Base-by-base conservation (phyloP, 2,113 vertebrate species). In the Anoplopoma fimbria region DNA sequence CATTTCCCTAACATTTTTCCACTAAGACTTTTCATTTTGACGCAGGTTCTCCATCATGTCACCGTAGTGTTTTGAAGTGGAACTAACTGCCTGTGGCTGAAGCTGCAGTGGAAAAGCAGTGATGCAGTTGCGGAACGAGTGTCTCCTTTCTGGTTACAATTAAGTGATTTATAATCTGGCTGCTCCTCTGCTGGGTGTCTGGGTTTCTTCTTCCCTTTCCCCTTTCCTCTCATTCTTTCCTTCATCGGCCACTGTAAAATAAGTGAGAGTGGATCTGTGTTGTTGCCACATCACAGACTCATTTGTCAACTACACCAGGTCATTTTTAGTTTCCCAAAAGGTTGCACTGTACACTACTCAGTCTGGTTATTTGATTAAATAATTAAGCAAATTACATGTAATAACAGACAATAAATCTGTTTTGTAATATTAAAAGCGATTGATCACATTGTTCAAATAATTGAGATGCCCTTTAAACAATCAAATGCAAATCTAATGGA, bases 121-220 rank as follows among this genome's bases (percentile, higher is more conserved):
- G 45, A 73, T 69, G 70, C 72, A 25, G 76, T 27, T 84, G 62
- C 69, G 81, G 69, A 25, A 74, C 31, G 71, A 51, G 25, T 4
- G 15, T 82, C 69, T 79, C 51, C 47, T 77, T 78, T 90, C 87
- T 92, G 88, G 77, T 85, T 84, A 82, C 83, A 88, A 81, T 91
- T 90, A 90, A 77, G 34, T 89, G 62, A 84, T 89, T 90, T 88
- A 90, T 77, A 77, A 83, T 85, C 81, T 89, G 84, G 84, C 87
- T 1, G 63, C 40, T 85, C 55, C 69, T 75, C 69, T 42, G 69
- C 75, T 65, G 70, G 70, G 81, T 81, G 70, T 89, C 29, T 76
- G 81, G 77, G 68, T 75, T 81, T 84, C 79, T 76, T 84, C 77
- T 70, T 75, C 79, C n/a, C 53, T 23, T 75, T 57, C 51, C 51